phyloP scores from a whole-genome alignment of 2,888 invertebrate genomes.

The Dicyrtomina minuta region DNA sequence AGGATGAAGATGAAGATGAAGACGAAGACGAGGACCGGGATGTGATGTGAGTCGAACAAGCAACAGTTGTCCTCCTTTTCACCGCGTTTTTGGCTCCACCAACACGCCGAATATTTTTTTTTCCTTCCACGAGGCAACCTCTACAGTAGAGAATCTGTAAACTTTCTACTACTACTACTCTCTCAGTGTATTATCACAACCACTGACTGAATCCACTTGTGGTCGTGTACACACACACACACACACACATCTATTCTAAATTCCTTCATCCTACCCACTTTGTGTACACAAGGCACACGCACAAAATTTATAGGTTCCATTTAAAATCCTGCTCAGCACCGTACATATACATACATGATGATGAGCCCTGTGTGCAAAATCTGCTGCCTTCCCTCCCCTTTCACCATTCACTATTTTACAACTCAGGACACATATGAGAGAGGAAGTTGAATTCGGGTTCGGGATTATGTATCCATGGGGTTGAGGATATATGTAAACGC shows the following conservation, averaged over 20 bases:
- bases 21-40: slow-evolving; percentile 1
- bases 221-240: too few relatives aligned
- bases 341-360: too few relatives aligned
- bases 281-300: not conserved
- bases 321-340: not conserved
- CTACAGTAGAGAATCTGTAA: not conserved
- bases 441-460: too few relatives aligned
- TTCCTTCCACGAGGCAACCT: slow-evolving; percentile 30
- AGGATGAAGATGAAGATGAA: too few relatives aligned
- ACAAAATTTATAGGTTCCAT: slow-evolving; percentile 9
- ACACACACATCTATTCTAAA: not conserved
- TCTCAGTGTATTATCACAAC: slow-evolving; percentile 9
- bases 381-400: too few relatives aligned
- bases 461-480: too few relatives aligned
- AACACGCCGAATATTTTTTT: slow-evolving; percentile 30
- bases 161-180: too few relatives aligned
- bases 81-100: slow-evolving; percentile 31
- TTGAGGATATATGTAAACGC: too few relatives aligned
- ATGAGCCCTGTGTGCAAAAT: too few relatives aligned
- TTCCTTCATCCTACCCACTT: not conserved
- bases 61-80: slow-evolving; percentile 43
- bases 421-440: too few relatives aligned
- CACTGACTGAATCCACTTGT: slow-evolving; percentile 14
- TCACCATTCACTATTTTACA: too few relatives aligned
- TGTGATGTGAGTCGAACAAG: slow-evolving; percentile 19